Base-by-base conservation (phyloP, 1,140 invertebrate species). In the Nasonia giraulti region DNA sequence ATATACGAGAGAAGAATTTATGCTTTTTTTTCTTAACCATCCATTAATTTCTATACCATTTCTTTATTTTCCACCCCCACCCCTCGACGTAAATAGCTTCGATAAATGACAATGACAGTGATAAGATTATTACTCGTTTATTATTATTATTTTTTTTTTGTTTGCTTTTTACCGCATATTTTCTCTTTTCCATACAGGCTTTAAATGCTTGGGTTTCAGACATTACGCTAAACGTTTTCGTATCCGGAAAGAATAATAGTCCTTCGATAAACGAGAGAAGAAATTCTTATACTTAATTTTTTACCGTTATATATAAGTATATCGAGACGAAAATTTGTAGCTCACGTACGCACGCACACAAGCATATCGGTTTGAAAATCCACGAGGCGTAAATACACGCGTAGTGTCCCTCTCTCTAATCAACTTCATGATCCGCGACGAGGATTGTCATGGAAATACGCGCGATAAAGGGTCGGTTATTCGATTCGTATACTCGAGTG, bases 371-470 rank as follows among this genome's bases (percentile, higher is more conserved):
- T 62, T 20, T 62, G 20, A 62, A 62, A 62, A 62, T 62, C 20
- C 55, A 62, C 20, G 55, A 62, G 55, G 20, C 55, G 55, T 62
- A 27, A 27, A 27, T 62, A 62, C 55, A 62, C 55, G 20, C 55
- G 55, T 4, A 17, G 0, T 62, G 55, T 62, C 55, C 27, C 23
- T 76, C 33, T 37, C 33, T 27, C 47, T 75, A 73, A 78, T 83
- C n/a, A 83, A 78, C 31, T 79, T 79, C 62, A 37, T 78, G 68
- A 55, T 79, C 76, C 31, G 50, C 77, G 55, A 66, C 62, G 31
- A 76, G 71, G 50, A 85, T 80, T 84, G 76, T 84, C 47, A 84
- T 79, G 66, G 68, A 84, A 74, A 80, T 84, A 33, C 47, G 71
- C 10, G 55, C 55, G 31, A 62, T 62, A 62, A 20, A 71, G 69